These are phyloP conservation scores for Brachyptera risi DNA, from an alignment of 2,888 invertebrate genomes.

Conservation along the genomic window DNA sequence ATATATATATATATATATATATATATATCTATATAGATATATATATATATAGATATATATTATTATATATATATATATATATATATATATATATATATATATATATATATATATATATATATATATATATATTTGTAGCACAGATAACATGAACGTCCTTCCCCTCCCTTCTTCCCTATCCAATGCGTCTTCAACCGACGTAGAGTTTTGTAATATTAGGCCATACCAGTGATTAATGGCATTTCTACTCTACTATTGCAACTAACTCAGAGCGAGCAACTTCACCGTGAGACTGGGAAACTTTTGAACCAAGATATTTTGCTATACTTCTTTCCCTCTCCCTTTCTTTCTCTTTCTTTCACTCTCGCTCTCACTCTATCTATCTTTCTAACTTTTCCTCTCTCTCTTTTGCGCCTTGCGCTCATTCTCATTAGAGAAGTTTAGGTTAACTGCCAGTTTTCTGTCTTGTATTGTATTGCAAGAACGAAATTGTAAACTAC, in stretches of 20 bases:
- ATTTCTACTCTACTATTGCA: constrained; percentile 24
- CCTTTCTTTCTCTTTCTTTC: background rate
- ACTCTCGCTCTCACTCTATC: background rate
- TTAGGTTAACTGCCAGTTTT: background rate
- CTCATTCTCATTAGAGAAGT: constrained; percentile 17
- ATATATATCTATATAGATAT: no score
- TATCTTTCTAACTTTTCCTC: background rate
- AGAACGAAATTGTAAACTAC: background rate
- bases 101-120: no score
- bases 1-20: no score
- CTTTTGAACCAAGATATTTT: constrained; percentile 19
- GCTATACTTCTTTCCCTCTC: constrained; percentile 1
- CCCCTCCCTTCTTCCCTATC: background rate
- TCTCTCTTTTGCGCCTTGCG: no score
- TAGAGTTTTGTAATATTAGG: constrained; percentile 24
- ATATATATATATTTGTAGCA: no score
- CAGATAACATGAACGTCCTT: no score
- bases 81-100: no score
- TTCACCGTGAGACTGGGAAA: constrained; percentile 7
- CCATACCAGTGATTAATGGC: constrained; percentile 30
- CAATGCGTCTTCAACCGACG: constrained; percentile 1
- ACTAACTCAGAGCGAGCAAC: constrained; percentile 8
- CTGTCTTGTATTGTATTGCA: background rate
- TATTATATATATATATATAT: no score
- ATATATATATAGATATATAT: no score